Base-by-base conservation (phyloP, 2,888 invertebrate species). In the Protodeltote pygarga region DNA sequence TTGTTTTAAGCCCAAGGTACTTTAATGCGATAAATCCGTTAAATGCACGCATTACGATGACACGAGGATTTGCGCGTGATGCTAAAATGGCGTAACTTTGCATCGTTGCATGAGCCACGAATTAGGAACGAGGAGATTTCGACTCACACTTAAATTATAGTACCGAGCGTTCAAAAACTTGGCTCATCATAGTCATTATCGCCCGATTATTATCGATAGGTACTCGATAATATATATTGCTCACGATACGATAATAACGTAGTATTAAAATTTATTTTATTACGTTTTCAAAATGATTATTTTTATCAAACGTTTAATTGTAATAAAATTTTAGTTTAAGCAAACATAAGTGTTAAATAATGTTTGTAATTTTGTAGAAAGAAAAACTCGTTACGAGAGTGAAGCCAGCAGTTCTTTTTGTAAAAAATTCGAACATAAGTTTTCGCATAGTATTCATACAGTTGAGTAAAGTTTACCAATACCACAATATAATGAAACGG, bases 41-140 rank as follows among this genome's bases (percentile, higher is more conserved):
- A 27, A 27, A 3, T 27, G 3, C 8, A 14, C 13, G 4, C 19
- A 23, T 6, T 23, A 16, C 2, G 16, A 19, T 32, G 31, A 3
- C 14, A 29, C 23, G 29, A 20, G 19, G 20, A 16, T 19, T 15
- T 38, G 32, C 41, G 72, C 79, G 77, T 81, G 81, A 81, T 55
- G 58, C 46, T 42, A 48, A 15, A 50, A 38, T 80, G 74, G 71
- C 69, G 80, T 71, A 83, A 82, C 65, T 34, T 31, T 44, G 51
- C 49, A 58, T 49, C 24, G 49, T 71, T 73, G 75, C 81, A 82
- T 83, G 84, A 82, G 70, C 67, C 63, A 71, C 75, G 72, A 82
- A 86, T 88, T 87, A 85, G 72, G 79, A 59, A 68, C 84, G 77
- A 82, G 77, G 75, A 79, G 79, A 77, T 75, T 75, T 71, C 57